Conservation (phyloP, 2,888 invertebrate genomes). For the Apotomis turbidana region DNA sequence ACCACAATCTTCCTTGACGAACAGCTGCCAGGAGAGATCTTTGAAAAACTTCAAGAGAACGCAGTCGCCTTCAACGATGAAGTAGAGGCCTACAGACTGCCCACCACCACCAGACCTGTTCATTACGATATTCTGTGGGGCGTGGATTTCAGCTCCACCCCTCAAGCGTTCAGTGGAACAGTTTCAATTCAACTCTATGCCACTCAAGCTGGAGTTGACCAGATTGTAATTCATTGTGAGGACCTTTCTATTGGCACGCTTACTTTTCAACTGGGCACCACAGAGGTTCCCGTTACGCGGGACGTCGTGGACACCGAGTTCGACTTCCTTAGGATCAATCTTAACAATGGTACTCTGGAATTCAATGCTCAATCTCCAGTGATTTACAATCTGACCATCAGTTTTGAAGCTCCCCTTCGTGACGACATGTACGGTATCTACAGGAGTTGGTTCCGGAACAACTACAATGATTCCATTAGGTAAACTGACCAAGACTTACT, state of each 20-base stretch:
- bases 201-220: conserved; percentile 56
- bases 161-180: conserved; percentile 62
- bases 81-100: conserved; percentile 67
- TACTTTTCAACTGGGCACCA: conserved; percentile 65
- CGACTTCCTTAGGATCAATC: conserved; percentile 60
- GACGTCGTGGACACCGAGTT: conserved; percentile 48
- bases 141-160: conserved; percentile 61
- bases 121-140: conserved; percentile 79
- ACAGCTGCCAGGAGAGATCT: conserved; percentile 64
- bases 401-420: conserved; percentile 61
- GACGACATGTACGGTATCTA: conserved; percentile 77
- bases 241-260: conserved; percentile 60
- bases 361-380: conserved; percentile 52
- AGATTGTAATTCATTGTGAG: conserved; percentile 69
- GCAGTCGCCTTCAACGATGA: conserved; percentile 44
- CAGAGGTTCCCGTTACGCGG: conserved; percentile 42
- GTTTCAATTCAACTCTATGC: conserved; percentile 66
- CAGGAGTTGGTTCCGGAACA: conserved; percentile 69
- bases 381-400: conserved; percentile 58
- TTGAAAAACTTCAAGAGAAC: conserved; percentile 56
- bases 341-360: conserved; percentile 50
- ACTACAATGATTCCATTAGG: conserved; percentile 52
- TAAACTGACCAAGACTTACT: conserved; percentile 44
- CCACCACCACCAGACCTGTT: conserved; percentile 76
- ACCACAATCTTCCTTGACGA: conserved; percentile 75